Conservation (phyloP, 1,140 invertebrate species). For the Solen grandis region DNA sequence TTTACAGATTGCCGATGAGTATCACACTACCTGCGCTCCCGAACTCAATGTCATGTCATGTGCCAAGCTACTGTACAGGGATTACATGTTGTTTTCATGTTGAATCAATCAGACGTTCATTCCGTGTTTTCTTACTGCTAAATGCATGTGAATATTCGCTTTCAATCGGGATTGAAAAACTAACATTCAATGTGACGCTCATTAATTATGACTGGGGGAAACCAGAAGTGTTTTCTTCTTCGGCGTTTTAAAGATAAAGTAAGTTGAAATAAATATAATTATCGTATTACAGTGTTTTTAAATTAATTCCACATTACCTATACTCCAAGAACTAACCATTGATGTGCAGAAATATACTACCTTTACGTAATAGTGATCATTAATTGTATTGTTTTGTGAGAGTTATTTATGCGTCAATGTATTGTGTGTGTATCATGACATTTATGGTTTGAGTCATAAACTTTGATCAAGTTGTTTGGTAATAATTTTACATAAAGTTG, state of each 20-base stretch:
- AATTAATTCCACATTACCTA: too few species aligned
- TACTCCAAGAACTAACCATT: too few species aligned
- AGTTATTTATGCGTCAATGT: too few species aligned
- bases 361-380: too few species aligned
- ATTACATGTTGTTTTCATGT: conserved; percentile 52
- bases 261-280: too few species aligned
- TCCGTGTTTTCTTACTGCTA: conserved; percentile 37
- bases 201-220: conserved; percentile 53
- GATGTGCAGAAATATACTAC: too few species aligned
- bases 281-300: too few species aligned
- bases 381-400: too few species aligned
- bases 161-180: conserved; percentile 53
- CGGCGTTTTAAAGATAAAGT: conserved; percentile 22
- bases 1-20: conserved; percentile 16
- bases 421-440: too few species aligned
- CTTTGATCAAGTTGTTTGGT: too few species aligned
- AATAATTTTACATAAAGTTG: too few species aligned
- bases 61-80: conserved; percentile 55
- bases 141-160: conserved; percentile 48
- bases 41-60: conserved; percentile 22
- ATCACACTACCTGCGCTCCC: conserved; percentile 20
- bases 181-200: conserved; percentile 38
- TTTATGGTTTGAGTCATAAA: too few species aligned
- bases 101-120: conserved; percentile 25
- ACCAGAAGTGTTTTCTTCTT: conserved; percentile 17